These are phyloP conservation scores for Chaetoderma sp. DNA, from an alignment of 2,888 invertebrate genomes.

Conservation along the genomic window DNA sequence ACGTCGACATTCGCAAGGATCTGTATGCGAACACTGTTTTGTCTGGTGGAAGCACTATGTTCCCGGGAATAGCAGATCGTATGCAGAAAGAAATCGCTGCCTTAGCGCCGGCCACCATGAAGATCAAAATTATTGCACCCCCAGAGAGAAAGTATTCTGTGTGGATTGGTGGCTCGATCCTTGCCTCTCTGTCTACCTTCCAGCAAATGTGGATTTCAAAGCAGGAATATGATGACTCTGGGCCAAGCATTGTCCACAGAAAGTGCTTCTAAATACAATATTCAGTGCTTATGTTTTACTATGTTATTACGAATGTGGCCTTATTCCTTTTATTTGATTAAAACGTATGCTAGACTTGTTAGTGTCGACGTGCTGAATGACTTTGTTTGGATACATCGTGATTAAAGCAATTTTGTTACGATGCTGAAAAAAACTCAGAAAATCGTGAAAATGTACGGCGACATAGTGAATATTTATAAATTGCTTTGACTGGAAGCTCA, in stretches of 20 bases:
- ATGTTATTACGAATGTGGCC: neutral
- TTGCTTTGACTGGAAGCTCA: too few relatives aligned
- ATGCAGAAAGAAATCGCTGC: conserved; percentile 94
- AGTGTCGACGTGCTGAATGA: too few relatives aligned
- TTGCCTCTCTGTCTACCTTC: conserved; percentile 66
- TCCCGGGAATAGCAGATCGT: conserved; percentile 75
- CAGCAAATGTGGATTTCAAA: conserved; percentile 64
- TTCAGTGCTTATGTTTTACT: neutral
- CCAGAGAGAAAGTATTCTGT: conserved; percentile 89
- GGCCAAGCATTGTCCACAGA: conserved; percentile 73
- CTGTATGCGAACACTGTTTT: conserved; percentile 78
- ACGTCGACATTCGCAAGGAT: conserved; percentile 65
- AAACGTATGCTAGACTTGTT: too few relatives aligned
- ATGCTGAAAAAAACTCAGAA: too few relatives aligned
- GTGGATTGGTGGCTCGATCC: too few relatives aligned
- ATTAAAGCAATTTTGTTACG: too few relatives aligned
- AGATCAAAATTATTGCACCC: conserved; percentile 73
- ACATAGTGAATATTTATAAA: too few relatives aligned
- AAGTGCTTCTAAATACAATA: conserved; percentile 49
- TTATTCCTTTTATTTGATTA: too few relatives aligned
- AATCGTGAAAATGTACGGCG: too few relatives aligned
- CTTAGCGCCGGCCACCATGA: conserved; percentile 76
- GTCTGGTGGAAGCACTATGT: conserved; percentile 96
- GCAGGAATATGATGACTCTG: conserved; percentile 57
- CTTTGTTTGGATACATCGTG: too few relatives aligned